Base-by-base conservation (phyloP, 2,888 invertebrate species). In the Andrena trimmerana region DNA sequence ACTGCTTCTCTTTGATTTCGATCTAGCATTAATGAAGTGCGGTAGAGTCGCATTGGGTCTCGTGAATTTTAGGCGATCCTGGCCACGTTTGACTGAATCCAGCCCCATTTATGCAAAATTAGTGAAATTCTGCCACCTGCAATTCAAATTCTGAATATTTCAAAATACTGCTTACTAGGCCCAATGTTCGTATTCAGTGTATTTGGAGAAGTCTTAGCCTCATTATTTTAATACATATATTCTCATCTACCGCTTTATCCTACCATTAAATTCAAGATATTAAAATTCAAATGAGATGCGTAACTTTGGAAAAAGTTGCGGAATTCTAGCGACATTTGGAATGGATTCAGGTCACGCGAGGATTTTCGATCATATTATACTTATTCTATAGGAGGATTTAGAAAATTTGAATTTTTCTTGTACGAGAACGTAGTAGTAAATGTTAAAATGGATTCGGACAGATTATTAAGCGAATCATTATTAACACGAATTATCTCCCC, bases 41-140 rank as follows among this genome's bases (percentile, higher is more conserved):
- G 20, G 0, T 24, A 54, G 54, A 20, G 24, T 54, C 10, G 54
- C 20, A 2, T 3, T 10, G 10, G 7, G 3, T 24, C 20, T 27
- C 54, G 20, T 24, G 54, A 54, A 54, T 24, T 54, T 24, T 52
- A 2, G n/a, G 6, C 8, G 7, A 52, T 52, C 8, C 20, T 10
- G 24, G 27, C 3, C 57, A 42, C 24, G 24, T 33, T 8, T 20
- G 20, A 7, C 10, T 63, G 4, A 13, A 24, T 20, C 20, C 36
- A 63, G 5, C 13, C 3, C n/a, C 4, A n/a, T 33, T 71, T 4
- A 50, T 71, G 60, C 16, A 62, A 71, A 71, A 27, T 62, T 31
- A 13, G 24, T 20, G 24, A 33, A 62, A 1, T 2, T 7, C 4
- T 16, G 8, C 6, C 62, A n/a, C 5, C 50, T 33, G 24, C 6